phyloP scores from a whole-genome alignment of 2,113 vertebrate genomes.

The Orycteropus afer region DNA sequence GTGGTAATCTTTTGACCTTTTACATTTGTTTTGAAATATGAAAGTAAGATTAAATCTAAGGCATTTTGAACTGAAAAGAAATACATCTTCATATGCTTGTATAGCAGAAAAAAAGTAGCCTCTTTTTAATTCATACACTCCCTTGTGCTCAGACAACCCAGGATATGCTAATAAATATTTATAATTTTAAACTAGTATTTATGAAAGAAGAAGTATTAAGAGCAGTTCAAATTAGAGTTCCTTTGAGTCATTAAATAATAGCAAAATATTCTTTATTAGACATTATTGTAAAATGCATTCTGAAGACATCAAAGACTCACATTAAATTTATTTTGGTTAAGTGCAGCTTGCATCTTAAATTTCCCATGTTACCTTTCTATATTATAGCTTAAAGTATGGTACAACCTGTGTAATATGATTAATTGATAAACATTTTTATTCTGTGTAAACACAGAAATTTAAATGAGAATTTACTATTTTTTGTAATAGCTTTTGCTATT shows the following conservation, averaged over 20 bases:
- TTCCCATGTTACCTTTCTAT: conserved; percentile 84
- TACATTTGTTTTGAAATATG: conserved; percentile 78
- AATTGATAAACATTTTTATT: conserved; percentile 83
- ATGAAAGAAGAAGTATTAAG: conserved; percentile 81
- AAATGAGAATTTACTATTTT: conserved; percentile 87
- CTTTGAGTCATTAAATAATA: conserved; percentile 83
- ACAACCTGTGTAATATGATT: conserved; percentile 84
- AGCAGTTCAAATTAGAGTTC: conserved; percentile 81
- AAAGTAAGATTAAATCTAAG: conserved; percentile 59
- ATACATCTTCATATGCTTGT: conserved; percentile 47
- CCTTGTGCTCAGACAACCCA: conserved; percentile 28
- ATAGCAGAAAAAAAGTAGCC: conserved; percentile 15
- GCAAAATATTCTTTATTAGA: conserved; percentile 80
- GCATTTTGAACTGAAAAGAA: conserved; percentile 54
- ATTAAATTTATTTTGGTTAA: conserved; percentile 86
- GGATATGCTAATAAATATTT: conserved; percentile 67
- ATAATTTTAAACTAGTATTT: conserved; percentile 71
- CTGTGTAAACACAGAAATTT: conserved; percentile 69
- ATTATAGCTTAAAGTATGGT: conserved; percentile 82
- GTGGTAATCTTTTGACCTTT: conserved; percentile 80
- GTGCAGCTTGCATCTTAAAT: conserved; percentile 84
- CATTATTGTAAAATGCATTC: conserved; percentile 81
- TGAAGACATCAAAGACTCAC: conserved; percentile 83
- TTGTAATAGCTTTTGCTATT: conserved; percentile 83
- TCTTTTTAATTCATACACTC: conserved; percentile 49